Evolutionary conservation across 2,888 invertebrate species (phyloP).

Genomic region (Heteropelma amictum): DNA sequence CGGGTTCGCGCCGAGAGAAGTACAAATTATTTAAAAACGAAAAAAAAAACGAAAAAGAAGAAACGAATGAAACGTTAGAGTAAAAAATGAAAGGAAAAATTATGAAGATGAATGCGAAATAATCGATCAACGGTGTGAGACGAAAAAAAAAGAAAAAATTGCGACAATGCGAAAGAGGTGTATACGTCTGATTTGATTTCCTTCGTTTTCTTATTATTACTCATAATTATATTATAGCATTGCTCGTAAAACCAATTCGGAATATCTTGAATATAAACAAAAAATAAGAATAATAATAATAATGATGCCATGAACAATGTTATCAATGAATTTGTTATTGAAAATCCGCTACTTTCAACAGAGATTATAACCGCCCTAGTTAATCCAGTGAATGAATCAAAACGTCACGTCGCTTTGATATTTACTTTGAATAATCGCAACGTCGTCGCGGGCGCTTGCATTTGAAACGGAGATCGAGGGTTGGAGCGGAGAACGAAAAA

Average conservation of each 20-base stretch:
- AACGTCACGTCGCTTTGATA: too few species aligned
- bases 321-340: constrained; percentile 57
- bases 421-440: too few species aligned
- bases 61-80: constrained; percentile 11
- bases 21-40: constrained; percentile 69
- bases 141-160: constrained; percentile 56
- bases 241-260: constrained; percentile 69
- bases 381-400: too few species aligned
- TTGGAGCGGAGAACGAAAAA: too few species aligned
- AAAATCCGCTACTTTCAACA: constrained; percentile 2
- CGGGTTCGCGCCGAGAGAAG: constrained; percentile 71
- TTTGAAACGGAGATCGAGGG: too few species aligned
- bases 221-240: constrained; percentile 68
- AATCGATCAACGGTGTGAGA: constrained; percentile 64
- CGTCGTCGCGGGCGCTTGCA: too few species aligned
- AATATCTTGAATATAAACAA: constrained; percentile 70
- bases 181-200: constrained; percentile 69
- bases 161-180: constrained; percentile 70
- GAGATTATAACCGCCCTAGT: too few species aligned
- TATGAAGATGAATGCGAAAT: constrained; percentile 61
- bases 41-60: constrained; percentile 36
- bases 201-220: constrained; percentile 71
- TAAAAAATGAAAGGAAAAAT: too few species aligned
- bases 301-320: constrained; percentile 67
- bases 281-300: constrained; percentile 17